phyloP scores from a whole-genome alignment of 2,797 vertebrate species.

The Pseudocheirus occidentalis region DNA sequence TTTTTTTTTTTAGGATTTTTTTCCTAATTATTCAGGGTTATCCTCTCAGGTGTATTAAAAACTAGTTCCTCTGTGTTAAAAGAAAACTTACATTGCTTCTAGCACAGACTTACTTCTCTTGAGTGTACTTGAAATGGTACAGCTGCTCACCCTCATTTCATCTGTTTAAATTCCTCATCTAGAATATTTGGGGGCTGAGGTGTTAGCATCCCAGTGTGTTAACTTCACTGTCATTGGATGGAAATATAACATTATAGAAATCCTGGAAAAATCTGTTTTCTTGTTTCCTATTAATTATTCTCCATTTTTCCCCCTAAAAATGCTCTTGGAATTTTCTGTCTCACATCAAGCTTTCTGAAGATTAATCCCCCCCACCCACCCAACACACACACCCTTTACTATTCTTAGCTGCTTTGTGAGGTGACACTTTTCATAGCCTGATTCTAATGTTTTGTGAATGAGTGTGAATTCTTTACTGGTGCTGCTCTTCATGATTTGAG shows the following conservation, averaged over 20 bases:
- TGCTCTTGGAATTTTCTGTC: background rate
- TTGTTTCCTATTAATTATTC: background rate
- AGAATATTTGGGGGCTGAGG: background rate
- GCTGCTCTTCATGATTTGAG: background rate
- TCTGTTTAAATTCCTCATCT: background rate
- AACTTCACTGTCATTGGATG: background rate
- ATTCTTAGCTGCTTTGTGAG: background rate
- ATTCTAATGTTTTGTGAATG: background rate
- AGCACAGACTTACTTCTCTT: background rate
- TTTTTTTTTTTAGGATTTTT: too few relatives aligned
- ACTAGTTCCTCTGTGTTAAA: background rate
- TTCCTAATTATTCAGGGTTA: background rate
- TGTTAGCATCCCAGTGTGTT: background rate
- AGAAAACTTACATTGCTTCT: background rate
- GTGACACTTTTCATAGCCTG: background rate
- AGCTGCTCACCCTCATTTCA: background rate
- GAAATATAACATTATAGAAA: background rate
- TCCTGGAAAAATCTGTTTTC: background rate
- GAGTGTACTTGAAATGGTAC: background rate
- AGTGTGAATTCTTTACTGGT: background rate
- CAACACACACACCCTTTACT: background rate
- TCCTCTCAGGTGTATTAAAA: background rate
- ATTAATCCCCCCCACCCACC: background rate
- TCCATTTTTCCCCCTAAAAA: background rate
- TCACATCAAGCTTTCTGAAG: background rate